Conservation (phyloP, 2,888 invertebrate species). For the Lissocephala sabroskyi region DNA sequence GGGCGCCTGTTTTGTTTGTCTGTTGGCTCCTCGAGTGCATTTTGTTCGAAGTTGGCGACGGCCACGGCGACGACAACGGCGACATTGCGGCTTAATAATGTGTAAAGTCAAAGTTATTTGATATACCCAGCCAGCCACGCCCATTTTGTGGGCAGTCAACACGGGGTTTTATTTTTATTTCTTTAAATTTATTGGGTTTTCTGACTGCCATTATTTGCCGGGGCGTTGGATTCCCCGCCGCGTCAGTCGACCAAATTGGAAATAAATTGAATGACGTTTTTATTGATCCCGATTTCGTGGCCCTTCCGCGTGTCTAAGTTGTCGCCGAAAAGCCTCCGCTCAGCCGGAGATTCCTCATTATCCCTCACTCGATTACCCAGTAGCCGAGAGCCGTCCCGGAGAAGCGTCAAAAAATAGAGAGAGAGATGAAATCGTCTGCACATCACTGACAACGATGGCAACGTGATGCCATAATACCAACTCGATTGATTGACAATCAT, state of each 20-base stretch:
- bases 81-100: constrained; percentile 67
- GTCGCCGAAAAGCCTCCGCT: constrained; percentile 25
- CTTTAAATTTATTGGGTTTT: constrained; percentile 64
- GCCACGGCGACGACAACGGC: constrained; percentile 20
- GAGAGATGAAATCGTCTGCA: neutral
- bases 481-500: constrained; percentile 43
- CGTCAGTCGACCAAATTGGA: constrained; percentile 56
- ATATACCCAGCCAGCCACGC: too few relatives aligned
- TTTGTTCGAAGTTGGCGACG: neutral
- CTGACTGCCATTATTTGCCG: constrained; percentile 61
- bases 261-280: constrained; percentile 65
- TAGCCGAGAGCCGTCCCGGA: neutral
- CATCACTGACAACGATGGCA: neutral
- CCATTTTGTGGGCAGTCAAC: too few relatives aligned
- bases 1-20: constrained; percentile 42
- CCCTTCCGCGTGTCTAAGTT: constrained; percentile 54
- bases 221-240: constrained; percentile 20
- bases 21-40: constrained; percentile 34
- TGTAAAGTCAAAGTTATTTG: constrained; percentile 68
- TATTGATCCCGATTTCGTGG: constrained; percentile 64
- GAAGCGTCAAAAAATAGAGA: neutral
- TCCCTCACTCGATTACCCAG: too few relatives aligned
- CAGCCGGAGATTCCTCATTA: too few relatives aligned
- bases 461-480: neutral
- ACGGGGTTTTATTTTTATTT: constrained; percentile 47